Base-by-base conservation (phyloP, 2,797 vertebrate genomes). In the Myioborus melanocephalus region DNA sequence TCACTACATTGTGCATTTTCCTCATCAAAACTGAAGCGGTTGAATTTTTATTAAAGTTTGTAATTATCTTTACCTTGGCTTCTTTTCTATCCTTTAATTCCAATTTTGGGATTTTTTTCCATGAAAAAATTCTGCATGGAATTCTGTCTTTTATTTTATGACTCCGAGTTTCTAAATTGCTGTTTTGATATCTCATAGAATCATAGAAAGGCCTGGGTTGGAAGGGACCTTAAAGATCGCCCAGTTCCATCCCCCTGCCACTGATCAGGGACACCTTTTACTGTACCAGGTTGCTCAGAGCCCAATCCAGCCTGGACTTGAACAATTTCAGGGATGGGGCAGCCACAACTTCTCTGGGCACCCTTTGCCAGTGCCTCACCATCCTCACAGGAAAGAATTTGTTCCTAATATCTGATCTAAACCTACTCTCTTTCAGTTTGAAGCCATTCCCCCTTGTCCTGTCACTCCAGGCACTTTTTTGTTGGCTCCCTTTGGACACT, bases 341-440 rank as follows among this genome's bases (percentile, higher is more conserved):
- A 69, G 0, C 6, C 16, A 15, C 32, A 76, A 0, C 4, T 50
- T n/a, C 35, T 18, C 55, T 49, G 32, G 7, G 10, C 0, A 61
- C 7, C 10, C 5, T 68, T 0, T 43, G 15, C 4, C 10, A 23
- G 13, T 0, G 4, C 11, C 27, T 56, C 35, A 37, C 4, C 9
- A 56, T 1, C 20, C 16, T 61, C 19, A 43, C 3, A 49, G 23
- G 0, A 3, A n/a, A 17, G 2, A 65, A 2, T 4, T 12, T 78
- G 8, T 49, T 37, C 19, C 20, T 30, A 34, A 19, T 34, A 4
- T 27, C 17, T 19, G 8, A 34, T 30, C 11, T 44, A 50, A n/a
- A 30, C 9, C 4, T 44, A 4, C 3, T n/a, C 2, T 34, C 14
- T 59, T 0, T 37, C 20, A 34, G 6, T 50, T 37, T 56, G 35